These are phyloP conservation scores for Cotesia glomerata DNA, from an alignment of 1,140 invertebrate genomes.

Conservation along the genomic window DNA sequence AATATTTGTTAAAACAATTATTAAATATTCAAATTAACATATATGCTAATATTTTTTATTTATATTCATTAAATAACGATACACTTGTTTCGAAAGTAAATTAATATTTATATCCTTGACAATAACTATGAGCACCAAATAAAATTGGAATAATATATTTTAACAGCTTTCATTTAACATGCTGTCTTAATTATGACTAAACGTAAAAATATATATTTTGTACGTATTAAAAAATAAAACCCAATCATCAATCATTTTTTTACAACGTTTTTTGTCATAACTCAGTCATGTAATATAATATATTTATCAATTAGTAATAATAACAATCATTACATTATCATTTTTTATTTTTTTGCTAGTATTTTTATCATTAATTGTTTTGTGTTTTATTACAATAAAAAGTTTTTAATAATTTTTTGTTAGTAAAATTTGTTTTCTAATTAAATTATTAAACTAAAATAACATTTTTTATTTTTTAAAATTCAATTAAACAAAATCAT, in stretches of 20 bases:
- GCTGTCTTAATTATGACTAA: background rate
- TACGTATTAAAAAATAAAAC: background rate
- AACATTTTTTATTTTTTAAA: too few species aligned
- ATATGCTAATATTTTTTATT: background rate
- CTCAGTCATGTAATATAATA: background rate
- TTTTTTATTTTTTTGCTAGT: slow-evolving; percentile 3
- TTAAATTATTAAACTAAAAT: too few species aligned
- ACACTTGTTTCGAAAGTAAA: background rate
- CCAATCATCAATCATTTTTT: background rate
- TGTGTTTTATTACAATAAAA: background rate
- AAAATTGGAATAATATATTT: background rate
- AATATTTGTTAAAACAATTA: background rate
- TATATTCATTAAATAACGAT: background rate
- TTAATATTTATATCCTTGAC: background rate
- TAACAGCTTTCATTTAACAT: background rate
- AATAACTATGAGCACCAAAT: slow-evolving; percentile 8
- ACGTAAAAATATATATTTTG: background rate
- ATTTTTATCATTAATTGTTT: slow-evolving; percentile 3
- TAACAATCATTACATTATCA: slow-evolving; percentile 10
- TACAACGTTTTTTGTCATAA: background rate
- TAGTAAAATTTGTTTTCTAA: too few species aligned
- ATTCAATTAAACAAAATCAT: background rate
- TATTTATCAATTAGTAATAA: background rate
- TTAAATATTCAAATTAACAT: background rate
- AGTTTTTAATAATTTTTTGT: background rate